Base-by-base conservation (phyloP, 2,113 vertebrate species). In the Tauraco erythrolophus region DNA sequence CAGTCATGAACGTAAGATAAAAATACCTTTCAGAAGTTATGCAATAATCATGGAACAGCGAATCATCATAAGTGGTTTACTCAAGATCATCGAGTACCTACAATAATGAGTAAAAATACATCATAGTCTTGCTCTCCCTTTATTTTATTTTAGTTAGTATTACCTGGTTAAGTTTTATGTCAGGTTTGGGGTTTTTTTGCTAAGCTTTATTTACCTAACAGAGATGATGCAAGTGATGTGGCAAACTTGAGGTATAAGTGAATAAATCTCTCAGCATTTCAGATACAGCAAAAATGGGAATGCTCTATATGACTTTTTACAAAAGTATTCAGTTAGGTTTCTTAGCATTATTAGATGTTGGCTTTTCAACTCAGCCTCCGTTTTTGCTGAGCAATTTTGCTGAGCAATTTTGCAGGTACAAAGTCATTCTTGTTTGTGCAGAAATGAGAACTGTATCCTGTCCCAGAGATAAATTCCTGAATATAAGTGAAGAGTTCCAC, bases 1-100 rank as follows among this genome's bases (percentile, higher is more conserved):
- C 69, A 89, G 78, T 61, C 4, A 1, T 57, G 75, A 94, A 65
- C 5, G 25, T 21, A 37, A 88, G 53, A 89, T 31, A 77, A 82
- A 96, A 94, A 95, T 83, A 57, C 77, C 18, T 89, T 64, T 70
- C 75, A 71, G 70, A 85, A 86, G 62, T 92, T 93, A 82, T 13
- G 45, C 81, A 95, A 76, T 69, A 80, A 78, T 66, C 78, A 69
- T 18, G 70, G 76, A 85, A 56, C 23, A 58, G 48, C 65, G 62
- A 96, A 90, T 86, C 82, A 90, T 64, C 30, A 2, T 18, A 48
- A 89, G 31, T 69, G 70, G 19, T 23, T 92, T 84, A 61, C 37
- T 68, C 53, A 76, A 76, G 53, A 81, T 18, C 66, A 68, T 1
- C 51, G 31, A 77, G 35, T 51, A 77, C 30, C 24, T 61, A 75